Evolutionary conservation across 2,113 vertebrate species (phyloP), one percentile per base, ranked within the genome.

Genomic region (Mobula birostris): DNA sequence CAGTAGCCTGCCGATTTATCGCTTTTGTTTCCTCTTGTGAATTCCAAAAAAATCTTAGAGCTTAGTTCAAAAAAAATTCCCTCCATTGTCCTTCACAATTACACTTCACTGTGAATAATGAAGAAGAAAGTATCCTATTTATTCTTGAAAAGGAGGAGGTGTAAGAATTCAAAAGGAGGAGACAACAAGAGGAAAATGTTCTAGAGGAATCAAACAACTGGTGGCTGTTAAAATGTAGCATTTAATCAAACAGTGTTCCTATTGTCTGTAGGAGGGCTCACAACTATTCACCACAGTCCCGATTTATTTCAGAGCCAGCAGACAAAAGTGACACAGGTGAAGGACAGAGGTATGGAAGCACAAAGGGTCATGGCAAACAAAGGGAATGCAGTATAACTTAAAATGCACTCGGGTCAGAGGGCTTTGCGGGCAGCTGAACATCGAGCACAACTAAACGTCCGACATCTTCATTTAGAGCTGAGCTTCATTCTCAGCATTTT

Each of bases 311-410:
- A 94, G 95, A 94, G 12, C 29, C 94, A 94, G 90, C 80, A 94
- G 76, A 80, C 94, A 63, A 94, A 3, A 85, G 95, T 95, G 95
- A 96, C 95, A 95, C 96, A 98, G 97, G 97, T 97, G 97, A 97
- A 96, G 95, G 95, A 95, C 94, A 95, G 95, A 95, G 95, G 95
- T 94, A 63, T 74, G 94, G 94, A 95, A 95, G 96, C 95, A 96
- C 24, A 87, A 92, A 95, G 79, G 92, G 96, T 96, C 94, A 97
- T 1, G 3, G 95, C 94, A 95, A 97, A 96, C 95, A 96, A 97
- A 96, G 95, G 94, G 87, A 94, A 80, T 7, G 94, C 94, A 95
- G 95, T 95, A 96, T 95, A 94, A 96, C 95, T 94, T 94, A 96
- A 90, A 96, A 96, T 94, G 88, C 95, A 94, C 94, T 94, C 6